Percentiles rank a stretch among this genome's conserved stretches.
phyloP scores from a whole-genome alignment of 2,113 vertebrate genomes.

The Antidorcas marsupialis region DNA sequence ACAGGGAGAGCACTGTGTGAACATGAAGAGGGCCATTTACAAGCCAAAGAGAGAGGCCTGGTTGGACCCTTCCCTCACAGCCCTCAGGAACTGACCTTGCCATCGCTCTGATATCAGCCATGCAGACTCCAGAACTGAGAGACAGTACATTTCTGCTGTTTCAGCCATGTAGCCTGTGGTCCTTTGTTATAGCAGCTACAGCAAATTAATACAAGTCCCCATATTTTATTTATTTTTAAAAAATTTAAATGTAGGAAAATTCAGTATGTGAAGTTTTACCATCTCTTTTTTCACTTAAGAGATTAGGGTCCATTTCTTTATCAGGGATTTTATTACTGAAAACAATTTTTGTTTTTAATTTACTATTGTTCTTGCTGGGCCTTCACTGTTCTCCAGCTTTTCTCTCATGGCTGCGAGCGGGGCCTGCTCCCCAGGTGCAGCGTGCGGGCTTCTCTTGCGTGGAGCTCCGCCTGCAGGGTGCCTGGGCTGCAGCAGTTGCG shows the following conservation, averaged over 20 bases:
- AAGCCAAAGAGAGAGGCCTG: not conserved
- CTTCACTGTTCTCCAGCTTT: not conserved
- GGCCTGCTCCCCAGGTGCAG: not conserved
- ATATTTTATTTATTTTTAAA: not conserved
- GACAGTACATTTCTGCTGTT: not conserved
- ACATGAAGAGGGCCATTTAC: not conserved
- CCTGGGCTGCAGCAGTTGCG: not conserved
- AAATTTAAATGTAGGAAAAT: conserved; percentile 11
- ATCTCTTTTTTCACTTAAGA: not conserved
- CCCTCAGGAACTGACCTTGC: not conserved
- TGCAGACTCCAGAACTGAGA: not conserved
- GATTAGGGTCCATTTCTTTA: not conserved
- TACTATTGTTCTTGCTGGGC: not conserved
- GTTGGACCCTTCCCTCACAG: not conserved
- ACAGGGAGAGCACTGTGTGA: not conserved
- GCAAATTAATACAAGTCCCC: not conserved
- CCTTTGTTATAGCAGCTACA: not conserved
- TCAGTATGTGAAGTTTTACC: not conserved
- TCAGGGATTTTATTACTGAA: not conserved
- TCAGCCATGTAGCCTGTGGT: not conserved
- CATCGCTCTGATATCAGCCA: not conserved
- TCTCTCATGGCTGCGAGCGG: fast-evolving
- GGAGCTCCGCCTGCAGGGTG: not conserved
- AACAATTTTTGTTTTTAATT: not conserved
- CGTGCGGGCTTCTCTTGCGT: not conserved